phyloP scores from a whole-genome alignment of 2,797 vertebrate species.

The Alauda arvensis region DNA sequence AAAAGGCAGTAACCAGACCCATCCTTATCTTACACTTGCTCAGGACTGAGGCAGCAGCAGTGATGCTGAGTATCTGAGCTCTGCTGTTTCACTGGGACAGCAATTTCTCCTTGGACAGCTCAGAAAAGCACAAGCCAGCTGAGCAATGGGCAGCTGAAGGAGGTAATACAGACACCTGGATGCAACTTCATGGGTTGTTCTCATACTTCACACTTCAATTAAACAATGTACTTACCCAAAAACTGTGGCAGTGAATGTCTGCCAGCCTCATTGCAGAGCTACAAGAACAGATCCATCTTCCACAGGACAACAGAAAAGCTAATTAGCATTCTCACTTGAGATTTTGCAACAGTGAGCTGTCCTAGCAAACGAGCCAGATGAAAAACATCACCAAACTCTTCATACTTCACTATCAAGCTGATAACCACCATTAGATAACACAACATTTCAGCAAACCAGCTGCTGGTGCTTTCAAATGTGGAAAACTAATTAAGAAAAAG shows the following conservation, averaged over 20 bases:
- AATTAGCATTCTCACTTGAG: background rate
- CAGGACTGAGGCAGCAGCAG: background rate
- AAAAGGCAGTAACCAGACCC: background rate
- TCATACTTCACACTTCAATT: background rate
- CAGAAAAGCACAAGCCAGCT: background rate
- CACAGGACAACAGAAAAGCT: background rate
- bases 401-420: background rate
- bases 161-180: background rate
- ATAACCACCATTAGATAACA: background rate
- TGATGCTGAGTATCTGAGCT: background rate
- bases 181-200: background rate
- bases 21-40: background rate
- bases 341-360: background rate
- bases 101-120: background rate
- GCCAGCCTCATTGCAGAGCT: background rate
- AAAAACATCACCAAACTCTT: background rate
- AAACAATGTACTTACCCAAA: background rate
- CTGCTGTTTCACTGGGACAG: background rate
- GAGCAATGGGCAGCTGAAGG: background rate
- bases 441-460: background rate
- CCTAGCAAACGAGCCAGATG: background rate
- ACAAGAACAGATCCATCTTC: background rate
- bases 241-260: background rate
- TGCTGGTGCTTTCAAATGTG: background rate
- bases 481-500: background rate